These are phyloP conservation scores for Eulemur rubriventer DNA, from an alignment of 2,797 vertebrate species.

Conservation along the genomic window DNA sequence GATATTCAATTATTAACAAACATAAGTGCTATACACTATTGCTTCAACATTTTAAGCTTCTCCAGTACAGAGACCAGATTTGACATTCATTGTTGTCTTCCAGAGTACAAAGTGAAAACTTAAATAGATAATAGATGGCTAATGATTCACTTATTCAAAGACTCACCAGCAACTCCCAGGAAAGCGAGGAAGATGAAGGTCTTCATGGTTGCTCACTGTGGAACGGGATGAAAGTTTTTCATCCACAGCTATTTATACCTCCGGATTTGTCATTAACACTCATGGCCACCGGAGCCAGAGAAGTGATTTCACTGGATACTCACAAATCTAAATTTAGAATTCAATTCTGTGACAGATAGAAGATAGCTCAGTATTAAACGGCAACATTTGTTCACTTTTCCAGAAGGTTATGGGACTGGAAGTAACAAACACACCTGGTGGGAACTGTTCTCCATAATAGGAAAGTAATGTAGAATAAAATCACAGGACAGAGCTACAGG, in stretches of 20 bases:
- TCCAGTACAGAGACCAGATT: neutral
- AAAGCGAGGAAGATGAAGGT: conserved; percentile 83
- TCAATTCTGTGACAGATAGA: neutral
- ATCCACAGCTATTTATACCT: conserved; percentile 19
- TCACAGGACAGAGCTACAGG: neutral
- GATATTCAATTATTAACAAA: neutral
- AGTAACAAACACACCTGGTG: neutral
- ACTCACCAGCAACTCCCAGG: conserved; percentile 86
- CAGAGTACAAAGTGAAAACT: neutral
- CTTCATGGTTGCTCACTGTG: conserved; percentile 82
- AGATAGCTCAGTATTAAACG: conserved; percentile 30
- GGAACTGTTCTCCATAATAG: neutral
- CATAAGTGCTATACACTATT: neutral
- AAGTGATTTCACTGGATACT: conserved; percentile 72
- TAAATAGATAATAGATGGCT: neutral
- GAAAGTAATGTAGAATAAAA: neutral
- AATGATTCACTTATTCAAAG: neutral
- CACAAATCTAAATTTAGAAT: conserved; percentile 57
- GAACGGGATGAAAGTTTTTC: neutral
- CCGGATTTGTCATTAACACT: neutral
- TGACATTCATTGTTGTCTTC: neutral
- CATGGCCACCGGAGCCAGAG: conserved; percentile 51
- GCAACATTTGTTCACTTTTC: neutral
- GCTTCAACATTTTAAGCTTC: neutral
- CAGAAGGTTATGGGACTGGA: conserved; percentile 52